A percentile compares a stretch with the other conserved stretches of the same genome.
These are phyloP conservation scores for Sinopyrophorus schimmeli DNA, from an alignment of 2,888 invertebrate species.

Conservation along the genomic window DNA sequence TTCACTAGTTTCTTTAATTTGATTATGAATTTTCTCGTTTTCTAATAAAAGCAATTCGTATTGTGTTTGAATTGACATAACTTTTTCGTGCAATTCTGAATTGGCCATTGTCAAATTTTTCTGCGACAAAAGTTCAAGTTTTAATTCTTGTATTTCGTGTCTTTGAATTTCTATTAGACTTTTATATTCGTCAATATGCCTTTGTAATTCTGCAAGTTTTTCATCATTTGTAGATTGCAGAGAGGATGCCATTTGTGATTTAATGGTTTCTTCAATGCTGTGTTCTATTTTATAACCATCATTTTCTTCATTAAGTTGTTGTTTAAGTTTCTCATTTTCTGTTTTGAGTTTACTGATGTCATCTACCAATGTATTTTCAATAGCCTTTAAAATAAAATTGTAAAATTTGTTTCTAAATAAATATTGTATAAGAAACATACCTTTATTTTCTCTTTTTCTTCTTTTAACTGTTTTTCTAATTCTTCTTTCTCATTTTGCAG, in stretches of 20 bases:
- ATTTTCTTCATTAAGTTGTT: conserved; percentile 52
- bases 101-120: conserved; percentile 24
- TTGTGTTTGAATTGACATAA: conserved; percentile 30
- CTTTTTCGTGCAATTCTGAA: conserved; percentile 19
- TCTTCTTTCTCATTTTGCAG: conserved; percentile 57
- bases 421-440: too few relatives aligned
- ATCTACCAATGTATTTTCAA: conserved; percentile 38
- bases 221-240: conserved; percentile 5
- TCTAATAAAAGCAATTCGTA: conserved; percentile 43
- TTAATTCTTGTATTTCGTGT: conserved; percentile 39
- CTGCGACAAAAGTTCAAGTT: conserved; percentile 34
- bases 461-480: conserved; percentile 55
- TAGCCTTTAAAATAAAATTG: conserved; percentile 8
- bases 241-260: conserved; percentile 12
- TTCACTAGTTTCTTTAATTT: conserved; percentile 41
- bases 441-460: conserved; percentile 19
- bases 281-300: conserved; percentile 51
- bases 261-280: conserved; percentile 38
- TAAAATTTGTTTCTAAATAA: too few relatives aligned
- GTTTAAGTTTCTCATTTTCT: conserved; percentile 50
- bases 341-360: conserved; percentile 49
- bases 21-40: conserved; percentile 41
- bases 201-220: conserved; percentile 18
- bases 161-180: conserved; percentile 40
- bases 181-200: conserved; percentile 38